These are phyloP conservation scores for Phorcus lineatus DNA, from an alignment of 2,888 invertebrate species.

Conservation along the genomic window DNA sequence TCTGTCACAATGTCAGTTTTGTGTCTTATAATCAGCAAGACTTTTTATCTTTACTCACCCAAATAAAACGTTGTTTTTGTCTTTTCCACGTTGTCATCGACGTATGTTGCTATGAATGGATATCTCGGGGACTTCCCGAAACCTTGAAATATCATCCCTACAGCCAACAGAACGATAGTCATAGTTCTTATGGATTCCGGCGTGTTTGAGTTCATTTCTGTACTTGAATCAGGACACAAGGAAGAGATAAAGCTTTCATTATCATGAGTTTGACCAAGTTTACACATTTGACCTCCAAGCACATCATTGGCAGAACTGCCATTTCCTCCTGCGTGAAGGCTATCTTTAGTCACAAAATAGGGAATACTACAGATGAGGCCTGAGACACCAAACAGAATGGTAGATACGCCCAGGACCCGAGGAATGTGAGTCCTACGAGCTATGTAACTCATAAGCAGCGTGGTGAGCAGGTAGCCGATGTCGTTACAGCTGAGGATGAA, in stretches of 20 bases:
- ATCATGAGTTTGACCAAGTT: background rate
- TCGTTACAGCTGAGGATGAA: conserved; percentile 67
- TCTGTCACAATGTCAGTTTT: too few species aligned
- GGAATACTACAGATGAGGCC: conserved; percentile 59
- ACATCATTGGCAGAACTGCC: background rate
- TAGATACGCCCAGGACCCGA: conserved; percentile 48
- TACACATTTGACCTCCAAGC: background rate
- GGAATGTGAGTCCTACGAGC: conserved; percentile 53
- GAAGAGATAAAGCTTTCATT: background rate
- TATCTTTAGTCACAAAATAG: conserved; percentile 44
- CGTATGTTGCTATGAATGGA: conserved; percentile 49
- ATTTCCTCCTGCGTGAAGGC: background rate
- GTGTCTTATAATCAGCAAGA: background rate
- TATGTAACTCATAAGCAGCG: conserved; percentile 52
- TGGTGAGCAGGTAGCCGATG: conserved; percentile 59
- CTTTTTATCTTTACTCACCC: conserved; percentile 36
- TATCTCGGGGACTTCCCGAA: conserved; percentile 47
- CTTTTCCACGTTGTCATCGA: conserved; percentile 54
- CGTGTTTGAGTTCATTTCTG: background rate
- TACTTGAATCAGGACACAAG: background rate
- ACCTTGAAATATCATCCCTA: conserved; percentile 56
- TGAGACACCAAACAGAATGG: conserved; percentile 52
- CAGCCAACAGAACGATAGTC: conserved; percentile 44
- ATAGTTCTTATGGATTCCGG: conserved; percentile 16
- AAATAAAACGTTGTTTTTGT: conserved; percentile 52